A percentile compares a stretch with the other conserved stretches of the same genome.
Evolutionary conservation across 2,797 vertebrate species (phyloP).

Genomic region (Vespertilio murinus): DNA sequence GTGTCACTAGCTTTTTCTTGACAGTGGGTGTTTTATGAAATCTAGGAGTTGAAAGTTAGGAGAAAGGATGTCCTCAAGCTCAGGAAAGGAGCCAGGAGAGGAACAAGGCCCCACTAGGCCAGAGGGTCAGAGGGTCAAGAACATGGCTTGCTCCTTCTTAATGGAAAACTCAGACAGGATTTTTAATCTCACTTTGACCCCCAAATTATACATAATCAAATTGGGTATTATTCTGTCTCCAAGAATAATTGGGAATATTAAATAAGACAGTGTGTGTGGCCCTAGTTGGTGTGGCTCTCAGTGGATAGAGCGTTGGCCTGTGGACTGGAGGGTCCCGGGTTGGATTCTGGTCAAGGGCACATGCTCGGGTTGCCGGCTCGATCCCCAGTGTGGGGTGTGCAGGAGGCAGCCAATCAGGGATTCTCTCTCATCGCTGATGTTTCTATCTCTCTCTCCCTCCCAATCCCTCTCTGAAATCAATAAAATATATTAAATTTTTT

Average conservation of each 20-base stretch:
- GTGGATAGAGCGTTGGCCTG: no score
- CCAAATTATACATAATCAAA: conserved; percentile 35
- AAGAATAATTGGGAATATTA: neutral
- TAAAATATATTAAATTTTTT: no score
- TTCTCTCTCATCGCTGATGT: no score
- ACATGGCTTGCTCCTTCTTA: neutral
- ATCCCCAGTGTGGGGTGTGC: no score
- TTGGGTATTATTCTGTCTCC: neutral
- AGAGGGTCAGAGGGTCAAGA: neutral
- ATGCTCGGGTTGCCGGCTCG: no score
- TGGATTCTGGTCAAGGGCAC: no score
- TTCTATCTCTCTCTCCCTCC: no score
- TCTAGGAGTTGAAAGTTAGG: neutral
- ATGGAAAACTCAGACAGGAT: neutral
- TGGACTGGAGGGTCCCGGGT: no score
- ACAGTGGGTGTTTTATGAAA: neutral
- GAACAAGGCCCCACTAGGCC: neutral
- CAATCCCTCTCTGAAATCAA: no score
- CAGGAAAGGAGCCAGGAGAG: neutral
- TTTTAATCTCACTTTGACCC: neutral
- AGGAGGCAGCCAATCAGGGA: no score
- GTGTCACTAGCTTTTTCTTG: neutral
- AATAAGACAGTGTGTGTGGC: neutral
- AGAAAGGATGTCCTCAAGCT: neutral
- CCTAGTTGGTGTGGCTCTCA: no score